Base-by-base conservation (phyloP, 2,888 invertebrate species). In the Ectobius pallidus region DNA sequence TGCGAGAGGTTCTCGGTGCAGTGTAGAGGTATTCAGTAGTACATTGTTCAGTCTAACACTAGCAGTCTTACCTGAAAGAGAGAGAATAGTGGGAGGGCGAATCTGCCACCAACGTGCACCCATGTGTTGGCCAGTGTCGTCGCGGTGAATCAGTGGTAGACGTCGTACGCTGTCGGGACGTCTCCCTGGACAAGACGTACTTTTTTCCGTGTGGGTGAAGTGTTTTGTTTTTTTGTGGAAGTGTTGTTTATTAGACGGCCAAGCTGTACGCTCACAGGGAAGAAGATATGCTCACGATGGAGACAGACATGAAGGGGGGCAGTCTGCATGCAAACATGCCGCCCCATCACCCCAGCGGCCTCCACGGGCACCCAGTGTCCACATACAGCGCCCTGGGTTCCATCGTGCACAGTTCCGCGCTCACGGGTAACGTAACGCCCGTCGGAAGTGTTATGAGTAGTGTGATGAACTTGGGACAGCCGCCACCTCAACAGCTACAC, bases 211-310 rank as follows among this genome's bases (percentile, higher is more conserved):
- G 58, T 58, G 58, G 30, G 20, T 52, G 52, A 22, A 22, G 58
- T 65, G 27, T 42, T 46, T 22, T n/a, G 46, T 65, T 65, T 42
- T 65, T 62, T 52, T 46, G 55, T 30, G 32, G 58, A 63, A 25
- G 55, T 39, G 69, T 69, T 44, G 61, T 67, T 34, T 18, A 65
- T 67, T 30, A 52, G 22, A 49, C 83, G 88, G 86, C 85, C 92
- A 92, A 92, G 86, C 92, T 92, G 92, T 92, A 90, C 90, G 89
- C 91, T 85, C 91, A 90, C 86, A 88, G 91, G 89, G 91, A 91
- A 87, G 89, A 89, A 84, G 92, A 91, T 82, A 94, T 94, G 94
- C 87, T 94, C 86, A 94, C 94, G 86, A 94, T 94, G 94, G 94
- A 94, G 89, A 89, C 93, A 86, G 94, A 94, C 85, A 88, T 94